Evolutionary conservation across 2,113 vertebrate species (phyloP), one percentile per base, ranked within the genome.

Genomic region (Prietella phreatophila): DNA sequence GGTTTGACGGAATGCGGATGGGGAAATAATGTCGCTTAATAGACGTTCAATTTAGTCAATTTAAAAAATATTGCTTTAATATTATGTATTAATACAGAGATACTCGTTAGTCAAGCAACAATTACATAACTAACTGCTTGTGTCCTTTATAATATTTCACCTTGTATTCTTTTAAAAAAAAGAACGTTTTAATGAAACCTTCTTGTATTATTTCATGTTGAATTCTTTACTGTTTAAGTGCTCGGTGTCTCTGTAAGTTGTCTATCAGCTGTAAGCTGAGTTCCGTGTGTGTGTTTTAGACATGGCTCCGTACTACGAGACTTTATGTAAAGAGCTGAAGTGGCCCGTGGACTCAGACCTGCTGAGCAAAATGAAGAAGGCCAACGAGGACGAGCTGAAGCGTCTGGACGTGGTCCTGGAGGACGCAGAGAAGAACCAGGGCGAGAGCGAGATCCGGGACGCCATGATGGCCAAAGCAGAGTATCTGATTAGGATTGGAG

Each of bases 391-490:
- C 3, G 98, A 99, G 85, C 22, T 98, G 93, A 98, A 97, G 86
- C 96, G 97, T 0, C 92, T 99, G 33, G 97, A 97, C 58, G 97
- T 97, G 0, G 96, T 97, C 6, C 92, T 99, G 88, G 97, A 99
- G 84, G 98, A 99, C 19, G 98, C 98, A 0, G 97, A 99, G 93
- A 99, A 98, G 92, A 99, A 96, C 86, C 73, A 98, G 65, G 98
- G 98, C 19, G 98, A 99, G 94, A 99, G 98, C 0, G 97, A 99
- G 93, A 99, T 99, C 88, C 94, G 97, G 6, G 97, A 99, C 67
- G 97, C 97, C 0, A 99, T 99, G 98, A 98, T 99, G 98, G 96
- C 97, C 30, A 99, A 96, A 91, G 97, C 98, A 0, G 98, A 99
- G 90, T 99, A 99, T 92, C 95, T 99, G 56, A 99, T 98, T 88